A percentile compares a stretch with the other conserved stretches of the same genome.
Evolutionary conservation across 2,113 vertebrate genomes (phyloP).

Genomic region (Alouatta palliata): DNA sequence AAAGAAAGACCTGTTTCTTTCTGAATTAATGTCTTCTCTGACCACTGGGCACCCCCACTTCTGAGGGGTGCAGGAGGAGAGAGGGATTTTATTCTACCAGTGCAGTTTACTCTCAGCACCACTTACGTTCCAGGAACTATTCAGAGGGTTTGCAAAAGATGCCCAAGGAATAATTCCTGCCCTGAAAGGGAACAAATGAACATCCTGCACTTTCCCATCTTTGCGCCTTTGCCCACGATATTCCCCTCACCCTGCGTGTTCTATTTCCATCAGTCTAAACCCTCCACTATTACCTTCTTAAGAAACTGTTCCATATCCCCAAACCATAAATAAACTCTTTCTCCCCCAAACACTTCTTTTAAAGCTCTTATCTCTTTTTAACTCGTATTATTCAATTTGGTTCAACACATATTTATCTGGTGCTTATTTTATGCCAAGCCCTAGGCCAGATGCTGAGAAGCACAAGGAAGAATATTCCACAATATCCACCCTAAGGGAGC

Average conservation of each 20-base stretch:
- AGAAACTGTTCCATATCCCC: neutral
- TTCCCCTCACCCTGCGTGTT: neutral
- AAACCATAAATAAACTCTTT: conserved; percentile 15
- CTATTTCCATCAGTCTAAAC: neutral
- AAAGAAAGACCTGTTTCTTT: neutral
- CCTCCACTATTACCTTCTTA: neutral
- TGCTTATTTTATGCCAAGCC: neutral
- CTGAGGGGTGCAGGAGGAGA: neutral
- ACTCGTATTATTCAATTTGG: conserved; percentile 44
- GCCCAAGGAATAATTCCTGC: neutral
- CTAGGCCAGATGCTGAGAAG: conserved; percentile 3
- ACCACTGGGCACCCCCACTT: neutral
- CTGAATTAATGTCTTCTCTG: neutral
- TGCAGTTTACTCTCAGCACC: neutral
- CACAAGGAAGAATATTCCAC: neutral
- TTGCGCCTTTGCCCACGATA: neutral
- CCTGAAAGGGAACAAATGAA: neutral
- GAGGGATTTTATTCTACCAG: neutral
- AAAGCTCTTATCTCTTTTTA: conserved; percentile 32
- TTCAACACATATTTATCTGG: conserved; percentile 13
- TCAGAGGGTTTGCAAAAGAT: neutral
- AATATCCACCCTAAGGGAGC: neutral
- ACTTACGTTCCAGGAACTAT: neutral
- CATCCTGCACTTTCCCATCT: neutral
- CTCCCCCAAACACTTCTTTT: conserved; percentile 25